Percentiles rank a stretch among this genome's conserved stretches.
Evolutionary conservation across 2,888 invertebrate genomes (phyloP).

Genomic region (Campoletis raptor): DNA sequence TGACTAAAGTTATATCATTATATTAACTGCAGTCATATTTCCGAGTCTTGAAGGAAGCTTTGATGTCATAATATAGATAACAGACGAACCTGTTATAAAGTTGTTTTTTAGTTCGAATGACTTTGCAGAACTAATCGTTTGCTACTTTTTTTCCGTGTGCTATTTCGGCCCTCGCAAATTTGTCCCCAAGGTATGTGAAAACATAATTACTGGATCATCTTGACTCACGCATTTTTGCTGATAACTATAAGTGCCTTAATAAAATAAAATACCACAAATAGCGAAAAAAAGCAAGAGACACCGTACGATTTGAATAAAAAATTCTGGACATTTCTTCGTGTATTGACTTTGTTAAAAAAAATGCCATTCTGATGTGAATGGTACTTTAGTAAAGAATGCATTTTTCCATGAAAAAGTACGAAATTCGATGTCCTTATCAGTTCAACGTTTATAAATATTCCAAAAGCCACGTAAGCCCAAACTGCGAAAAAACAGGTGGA

Average conservation of each 20-base stretch:
- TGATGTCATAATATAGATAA: slow-evolving; percentile 40
- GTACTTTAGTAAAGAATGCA: no score
- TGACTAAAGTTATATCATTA: slow-evolving; percentile 13
- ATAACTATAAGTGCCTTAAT: neutral
- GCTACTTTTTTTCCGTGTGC: slow-evolving; percentile 1
- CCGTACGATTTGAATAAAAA: neutral
- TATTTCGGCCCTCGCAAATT: neutral
- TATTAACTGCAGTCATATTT: slow-evolving; percentile 24
- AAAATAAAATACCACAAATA: neutral
- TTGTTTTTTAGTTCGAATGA: slow-evolving; percentile 31
- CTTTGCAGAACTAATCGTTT: slow-evolving; percentile 22
- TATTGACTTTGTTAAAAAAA: no score
- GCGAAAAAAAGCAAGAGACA: neutral
- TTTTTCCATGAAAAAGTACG: no score
- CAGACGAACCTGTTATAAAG: slow-evolving; percentile 5
- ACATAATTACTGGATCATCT: slow-evolving; percentile 45
- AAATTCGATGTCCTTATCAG: no score
- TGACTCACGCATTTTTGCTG: neutral
- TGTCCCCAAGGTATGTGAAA: neutral
- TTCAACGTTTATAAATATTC: no score
- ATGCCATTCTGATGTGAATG: no score
- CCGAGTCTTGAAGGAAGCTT: slow-evolving; percentile 17
- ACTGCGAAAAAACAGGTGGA: no score
- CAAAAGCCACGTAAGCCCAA: no score
- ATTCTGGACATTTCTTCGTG: neutral